Evolutionary conservation across 2,888 invertebrate genomes (phyloP).

Genomic region (Pterostichus madidus): DNA sequence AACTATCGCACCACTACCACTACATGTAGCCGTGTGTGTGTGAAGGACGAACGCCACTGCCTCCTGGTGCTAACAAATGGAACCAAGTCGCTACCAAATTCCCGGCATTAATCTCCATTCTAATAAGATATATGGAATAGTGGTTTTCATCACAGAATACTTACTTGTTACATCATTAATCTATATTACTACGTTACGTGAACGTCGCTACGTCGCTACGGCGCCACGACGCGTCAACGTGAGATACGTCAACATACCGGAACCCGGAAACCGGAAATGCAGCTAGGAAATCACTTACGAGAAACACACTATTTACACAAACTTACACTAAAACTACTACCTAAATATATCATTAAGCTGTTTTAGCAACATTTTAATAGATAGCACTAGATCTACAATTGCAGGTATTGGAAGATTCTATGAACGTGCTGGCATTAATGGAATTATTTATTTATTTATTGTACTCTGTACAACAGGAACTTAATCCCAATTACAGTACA

Average conservation of each 20-base stretch:
- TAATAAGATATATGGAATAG: constrained; percentile 66
- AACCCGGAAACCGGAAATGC: background rate
- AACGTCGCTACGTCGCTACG: background rate
- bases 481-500: too few species aligned
- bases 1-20: too few species aligned
- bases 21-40: background rate
- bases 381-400: too few species aligned
- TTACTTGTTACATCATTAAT: constrained; percentile 63
- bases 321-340: background rate
- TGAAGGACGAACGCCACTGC: background rate
- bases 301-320: background rate
- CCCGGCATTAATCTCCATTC: constrained; percentile 64
- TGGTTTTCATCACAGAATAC: constrained; percentile 65
- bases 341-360: too few species aligned
- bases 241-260: constrained; percentile 19
- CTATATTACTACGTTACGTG: constrained; percentile 49
- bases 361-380: too few species aligned
- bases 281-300: too few species aligned
- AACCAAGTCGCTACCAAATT: constrained; percentile 49
- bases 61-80: constrained; percentile 40
- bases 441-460: too few species aligned
- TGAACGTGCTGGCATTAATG: too few species aligned
- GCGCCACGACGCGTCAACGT: background rate
- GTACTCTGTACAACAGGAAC: too few species aligned
- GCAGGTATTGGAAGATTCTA: too few species aligned